Conservation (phyloP, 30 jellyfish, hydroid and myxozoan genomes). For the Aurelia sp. region DNA sequence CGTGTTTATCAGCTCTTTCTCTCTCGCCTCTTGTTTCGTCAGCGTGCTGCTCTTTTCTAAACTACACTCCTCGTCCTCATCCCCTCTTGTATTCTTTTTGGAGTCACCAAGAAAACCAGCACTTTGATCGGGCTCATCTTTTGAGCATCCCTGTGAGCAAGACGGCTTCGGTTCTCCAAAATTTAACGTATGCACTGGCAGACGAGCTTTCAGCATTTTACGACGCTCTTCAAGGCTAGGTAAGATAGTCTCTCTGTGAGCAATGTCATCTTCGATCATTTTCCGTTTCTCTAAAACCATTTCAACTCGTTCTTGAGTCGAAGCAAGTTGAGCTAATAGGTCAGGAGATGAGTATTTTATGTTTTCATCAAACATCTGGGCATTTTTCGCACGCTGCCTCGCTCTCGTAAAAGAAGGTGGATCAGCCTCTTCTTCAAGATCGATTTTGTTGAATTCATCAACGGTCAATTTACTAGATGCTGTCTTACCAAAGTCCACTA, state of each 20-base stretch:
- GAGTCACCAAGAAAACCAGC: not conserved
- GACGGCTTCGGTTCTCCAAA: not conserved
- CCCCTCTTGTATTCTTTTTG: not conserved
- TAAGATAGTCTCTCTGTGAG: slow-evolving; percentile 59
- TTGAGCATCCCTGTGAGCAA: not conserved
- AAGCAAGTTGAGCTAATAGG: slow-evolving; percentile 81
- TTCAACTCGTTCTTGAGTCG: slow-evolving; percentile 88
- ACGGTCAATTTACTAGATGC: slow-evolving; percentile 94
- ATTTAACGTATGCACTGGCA: slow-evolving; percentile 21
- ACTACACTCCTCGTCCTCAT: not conserved
- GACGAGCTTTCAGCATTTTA: slow-evolving; percentile 40
- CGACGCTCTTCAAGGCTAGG: slow-evolving; percentile 59
- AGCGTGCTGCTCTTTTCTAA: not conserved
- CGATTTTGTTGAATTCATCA: slow-evolving; percentile 93
- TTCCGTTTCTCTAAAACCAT: slow-evolving; percentile 74
- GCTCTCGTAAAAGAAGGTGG: slow-evolving; percentile 96
- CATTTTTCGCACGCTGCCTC: slow-evolving; percentile 88
- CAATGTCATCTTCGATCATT: slow-evolving; percentile 71
- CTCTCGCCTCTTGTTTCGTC: slow-evolving; percentile 25
- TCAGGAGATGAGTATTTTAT: slow-evolving; percentile 62
- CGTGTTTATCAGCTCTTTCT: slow-evolving; percentile 44
- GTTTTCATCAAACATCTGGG: slow-evolving; percentile 75
- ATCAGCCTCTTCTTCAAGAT: slow-evolving; percentile 98
- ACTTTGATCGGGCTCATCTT: not conserved
- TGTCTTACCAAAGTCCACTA: slow-evolving; percentile 87